Evolutionary conservation across 92 coral and sea anemone genomes (phyloP), one percentile per base, ranked within the genome.

Genomic region (Hydrozoanthus gracilis): DNA sequence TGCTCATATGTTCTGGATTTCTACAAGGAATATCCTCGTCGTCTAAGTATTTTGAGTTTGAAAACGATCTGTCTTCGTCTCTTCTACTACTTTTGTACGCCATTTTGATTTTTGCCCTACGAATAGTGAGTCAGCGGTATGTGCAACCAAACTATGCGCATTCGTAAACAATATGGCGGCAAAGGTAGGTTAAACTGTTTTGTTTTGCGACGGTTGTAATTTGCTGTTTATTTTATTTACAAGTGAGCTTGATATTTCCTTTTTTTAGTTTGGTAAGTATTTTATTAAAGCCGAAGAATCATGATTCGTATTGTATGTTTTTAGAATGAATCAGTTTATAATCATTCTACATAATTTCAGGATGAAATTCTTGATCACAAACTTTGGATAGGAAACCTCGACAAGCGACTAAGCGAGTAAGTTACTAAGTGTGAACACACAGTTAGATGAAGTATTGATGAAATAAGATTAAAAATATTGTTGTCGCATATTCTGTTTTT

Each of bases 341-440:
- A 66, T 39, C 13, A 4, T 66, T 66, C 27, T 3, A 17, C 44
- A 16, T 61, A 35, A 39, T 79, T 64, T 51, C 76, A 89, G 72
- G 89, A 79, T 45, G 75, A 82, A 75, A 79, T 58, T 69, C 79
- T 83, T 4, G 86, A 90, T 8, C 92, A 90, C 86, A 93, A 95
- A 77, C 87, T 95, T 48, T 96, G 99, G 99, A 75, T 96, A 48
- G 99, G 99, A 76, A 96, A 96, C 83, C 82, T 96, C 11, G 99
- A 96, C 93, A 95, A 93, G 71, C 90, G 99, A 51, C 86, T 96
- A 14, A 94, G 95, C 87, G 99, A 96, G 99, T 96, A 78, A 90
- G 98, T 89, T 0, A 27, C 39, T 27, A 27, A 27, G 39, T 27
- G 0, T 27, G 39, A 27, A 3, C 20, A 39, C 54, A 47, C n/a